Evolutionary conservation across 2,113 vertebrate species (phyloP).

Genomic region (Willisornis vidua): DNA sequence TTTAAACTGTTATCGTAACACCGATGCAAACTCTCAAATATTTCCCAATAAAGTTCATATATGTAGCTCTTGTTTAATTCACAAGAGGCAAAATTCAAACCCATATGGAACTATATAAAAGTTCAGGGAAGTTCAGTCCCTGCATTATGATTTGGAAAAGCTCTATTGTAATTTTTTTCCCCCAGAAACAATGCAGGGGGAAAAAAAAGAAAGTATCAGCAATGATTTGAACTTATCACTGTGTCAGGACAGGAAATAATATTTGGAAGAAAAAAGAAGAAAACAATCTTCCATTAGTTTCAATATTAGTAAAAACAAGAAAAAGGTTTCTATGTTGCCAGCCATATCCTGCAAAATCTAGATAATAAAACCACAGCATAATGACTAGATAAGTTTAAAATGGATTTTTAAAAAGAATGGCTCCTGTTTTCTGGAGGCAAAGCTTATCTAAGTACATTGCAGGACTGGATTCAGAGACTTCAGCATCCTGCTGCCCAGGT

Average conservation of each 20-base stretch:
- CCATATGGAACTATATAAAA: background rate
- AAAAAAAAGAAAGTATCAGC: background rate
- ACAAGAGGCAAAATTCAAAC: conserved; percentile 7
- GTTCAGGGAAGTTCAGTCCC: conserved; percentile 13
- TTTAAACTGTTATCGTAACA: background rate
- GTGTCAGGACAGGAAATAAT: conserved; percentile 28
- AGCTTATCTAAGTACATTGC: background rate
- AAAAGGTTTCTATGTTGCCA: background rate
- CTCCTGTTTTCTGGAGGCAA: background rate
- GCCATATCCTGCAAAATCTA: conserved; percentile 6
- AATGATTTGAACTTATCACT: background rate
- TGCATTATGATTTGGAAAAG: background rate
- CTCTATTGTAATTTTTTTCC: background rate
- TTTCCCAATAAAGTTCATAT: background rate
- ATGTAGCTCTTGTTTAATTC: background rate
- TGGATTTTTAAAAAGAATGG: conserved; percentile 10
- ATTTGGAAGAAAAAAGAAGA: background rate
- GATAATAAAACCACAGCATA: conserved; percentile 1
- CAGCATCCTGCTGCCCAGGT: background rate
- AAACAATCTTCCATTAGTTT: background rate
- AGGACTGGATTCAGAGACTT: background rate
- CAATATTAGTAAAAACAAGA: background rate
- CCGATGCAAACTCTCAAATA: background rate
- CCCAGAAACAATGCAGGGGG: background rate
- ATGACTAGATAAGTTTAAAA: conserved; percentile 29